These are phyloP conservation scores for Lophochroa leadbeateri DNA, from an alignment of 2,113 vertebrate species.

Conservation along the genomic window DNA sequence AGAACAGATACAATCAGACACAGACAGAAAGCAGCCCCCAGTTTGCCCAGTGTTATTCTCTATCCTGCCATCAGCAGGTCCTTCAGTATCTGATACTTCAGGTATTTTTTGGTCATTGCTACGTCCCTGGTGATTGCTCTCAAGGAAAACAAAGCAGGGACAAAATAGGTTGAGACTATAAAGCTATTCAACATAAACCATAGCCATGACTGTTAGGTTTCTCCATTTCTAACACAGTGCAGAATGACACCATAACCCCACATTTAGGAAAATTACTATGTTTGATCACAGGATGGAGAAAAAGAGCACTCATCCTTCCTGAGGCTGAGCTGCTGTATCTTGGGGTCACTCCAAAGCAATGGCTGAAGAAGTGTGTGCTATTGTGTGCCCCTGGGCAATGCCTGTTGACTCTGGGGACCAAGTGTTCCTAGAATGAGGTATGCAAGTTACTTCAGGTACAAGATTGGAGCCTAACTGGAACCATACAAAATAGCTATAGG, in stretches of 20 bases:
- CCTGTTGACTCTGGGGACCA: background rate
- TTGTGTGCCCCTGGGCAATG: background rate
- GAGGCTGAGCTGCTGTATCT: background rate
- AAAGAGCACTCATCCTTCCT: background rate
- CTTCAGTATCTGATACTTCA: background rate
- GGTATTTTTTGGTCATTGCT: background rate
- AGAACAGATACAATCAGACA: background rate
- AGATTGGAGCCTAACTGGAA: background rate
- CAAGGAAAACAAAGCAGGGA: background rate
- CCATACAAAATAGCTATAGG: background rate
- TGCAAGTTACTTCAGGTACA: background rate
- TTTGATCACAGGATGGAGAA: background rate
- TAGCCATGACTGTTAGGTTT: background rate
- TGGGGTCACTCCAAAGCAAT: background rate
- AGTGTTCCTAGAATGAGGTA: background rate
- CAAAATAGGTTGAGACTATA: background rate
- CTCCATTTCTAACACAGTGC: background rate
- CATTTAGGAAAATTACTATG: background rate
- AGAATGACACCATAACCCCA: background rate
- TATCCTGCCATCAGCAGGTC: background rate
- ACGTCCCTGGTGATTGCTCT: background rate
- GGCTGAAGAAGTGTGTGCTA: fast-evolving
- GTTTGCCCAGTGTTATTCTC: background rate
- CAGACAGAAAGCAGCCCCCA: background rate
- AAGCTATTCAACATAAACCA: background rate